Evolutionary conservation across 92 coral and sea anemone genomes (phyloP).

Genomic region (Porites lobata): DNA sequence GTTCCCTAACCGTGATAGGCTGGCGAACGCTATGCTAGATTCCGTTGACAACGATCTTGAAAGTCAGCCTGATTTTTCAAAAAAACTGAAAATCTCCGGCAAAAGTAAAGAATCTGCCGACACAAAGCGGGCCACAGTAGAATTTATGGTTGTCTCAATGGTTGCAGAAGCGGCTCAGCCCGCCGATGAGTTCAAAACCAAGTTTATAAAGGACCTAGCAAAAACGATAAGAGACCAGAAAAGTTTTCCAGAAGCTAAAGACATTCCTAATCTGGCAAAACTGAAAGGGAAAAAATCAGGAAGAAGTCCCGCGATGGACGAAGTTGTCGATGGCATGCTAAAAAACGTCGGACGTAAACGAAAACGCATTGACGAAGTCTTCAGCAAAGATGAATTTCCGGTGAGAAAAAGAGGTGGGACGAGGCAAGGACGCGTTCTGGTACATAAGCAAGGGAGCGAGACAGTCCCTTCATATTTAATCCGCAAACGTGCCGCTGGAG

Average conservation of each 20-base stretch:
- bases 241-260: constrained; percentile 25
- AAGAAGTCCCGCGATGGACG: constrained; percentile 60
- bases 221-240: constrained; percentile 1
- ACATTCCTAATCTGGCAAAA: constrained; percentile 43
- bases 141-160: constrained; percentile 60
- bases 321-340: neutral
- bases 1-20: constrained; percentile 1
- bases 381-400: constrained; percentile 28
- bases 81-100: neutral
- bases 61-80: constrained; percentile 29
- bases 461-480: constrained; percentile 38
- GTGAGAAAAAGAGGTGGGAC: constrained; percentile 33
- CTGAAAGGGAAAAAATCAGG: constrained; percentile 32
- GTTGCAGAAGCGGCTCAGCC: constrained; percentile 74
- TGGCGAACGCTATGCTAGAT: constrained; percentile 14
- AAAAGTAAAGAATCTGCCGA: constrained; percentile 11
- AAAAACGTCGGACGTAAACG: neutral
- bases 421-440: constrained; percentile 6
- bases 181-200: constrained; percentile 14
- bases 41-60: neutral
- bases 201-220: constrained; percentile 35
- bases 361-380: constrained; percentile 1
- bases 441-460: constrained; percentile 20
- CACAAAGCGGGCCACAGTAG: constrained; percentile 50
- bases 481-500: constrained; percentile 39